Base-by-base conservation (phyloP, 2,113 vertebrate genomes). In the Elephas maximus region DNA sequence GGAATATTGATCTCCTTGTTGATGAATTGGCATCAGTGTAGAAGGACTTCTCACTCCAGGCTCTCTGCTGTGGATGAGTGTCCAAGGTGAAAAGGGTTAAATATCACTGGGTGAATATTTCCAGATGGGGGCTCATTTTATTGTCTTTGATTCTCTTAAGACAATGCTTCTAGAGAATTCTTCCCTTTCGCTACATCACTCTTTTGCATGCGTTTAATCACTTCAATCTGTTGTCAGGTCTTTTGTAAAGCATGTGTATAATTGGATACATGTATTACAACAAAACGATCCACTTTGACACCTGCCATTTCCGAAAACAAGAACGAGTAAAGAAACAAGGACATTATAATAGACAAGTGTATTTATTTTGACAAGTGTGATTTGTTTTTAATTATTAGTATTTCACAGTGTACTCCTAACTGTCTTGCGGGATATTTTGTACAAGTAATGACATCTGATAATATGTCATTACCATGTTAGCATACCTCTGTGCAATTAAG, bases 331-430 rank as follows among this genome's bases (percentile, higher is more conserved):
- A 96, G 97, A 94, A 87, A 91, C 33, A 88, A 90, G 92, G 84
- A 51, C 85, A 63, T 67, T 90, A 37, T 90, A 93, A 87, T 84
- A 96, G 97, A 83, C 94, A 95, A 90, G 92, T 96, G 90, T 96
- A 95, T 96, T 98, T 97, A 97, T 97, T 98, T 97, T 96, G 97
- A 98, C 97, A 97, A 94, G 93, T 97, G 91, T 74, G 91, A 92
- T 97, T 97, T 94, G 87, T 93, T 97, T 98, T 95, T 97, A 98
- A 98, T 97, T 96, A 96, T 98, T 97, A 93, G 88, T 97, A 95
- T 97, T 95, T 96, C 96, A 97, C 95, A 98, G 93, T 87, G 65
- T 96, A 88, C 60, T 30, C 90, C 93, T 90, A 83, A 90, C 96
- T 97, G 89, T 94, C 95, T 88, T 97, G 53, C 94, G 96, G 73